Evolutionary conservation across 1,140 invertebrate genomes (phyloP).

Genomic region (Aphaenogaster ashmeadi): DNA sequence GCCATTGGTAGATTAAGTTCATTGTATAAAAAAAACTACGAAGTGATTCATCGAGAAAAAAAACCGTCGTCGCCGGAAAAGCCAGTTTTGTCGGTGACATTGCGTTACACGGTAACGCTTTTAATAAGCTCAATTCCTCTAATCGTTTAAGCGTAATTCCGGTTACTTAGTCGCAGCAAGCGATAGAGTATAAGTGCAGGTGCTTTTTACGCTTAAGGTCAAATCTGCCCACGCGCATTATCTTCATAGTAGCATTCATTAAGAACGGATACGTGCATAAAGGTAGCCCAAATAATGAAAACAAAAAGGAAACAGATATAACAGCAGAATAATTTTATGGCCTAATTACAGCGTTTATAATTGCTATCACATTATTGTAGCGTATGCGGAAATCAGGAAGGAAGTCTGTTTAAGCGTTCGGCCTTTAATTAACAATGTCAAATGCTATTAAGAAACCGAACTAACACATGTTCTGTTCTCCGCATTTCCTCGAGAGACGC

Average conservation of each 20-base stretch:
- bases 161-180: slow-evolving; percentile 34
- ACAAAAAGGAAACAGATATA: background rate
- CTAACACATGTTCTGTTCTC: background rate
- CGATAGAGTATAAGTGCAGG: slow-evolving; percentile 25
- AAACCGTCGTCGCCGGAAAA: slow-evolving; percentile 25
- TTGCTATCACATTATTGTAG: background rate
- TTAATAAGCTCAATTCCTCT: slow-evolving; percentile 57
- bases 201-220: slow-evolving; percentile 45
- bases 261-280: background rate
- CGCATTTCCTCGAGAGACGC: background rate
- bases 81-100: slow-evolving; percentile 31
- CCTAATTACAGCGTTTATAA: slow-evolving; percentile 16
- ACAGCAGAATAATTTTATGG: background rate
- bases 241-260: slow-evolving; percentile 15
- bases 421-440: slow-evolving; percentile 15
- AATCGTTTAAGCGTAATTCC: slow-evolving; percentile 60
- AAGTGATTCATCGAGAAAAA: background rate
- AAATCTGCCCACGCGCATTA: slow-evolving; percentile 52
- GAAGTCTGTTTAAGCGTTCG: background rate
- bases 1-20: background rate
- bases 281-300: slow-evolving; percentile 11
- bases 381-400: background rate
- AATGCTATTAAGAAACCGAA: background rate
- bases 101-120: slow-evolving; percentile 15
- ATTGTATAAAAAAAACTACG: background rate